Evolutionary conservation across 2,113 vertebrate genomes (phyloP), one percentile per base, ranked within the genome.

Genomic region (Dendropsophus ebraccatus): DNA sequence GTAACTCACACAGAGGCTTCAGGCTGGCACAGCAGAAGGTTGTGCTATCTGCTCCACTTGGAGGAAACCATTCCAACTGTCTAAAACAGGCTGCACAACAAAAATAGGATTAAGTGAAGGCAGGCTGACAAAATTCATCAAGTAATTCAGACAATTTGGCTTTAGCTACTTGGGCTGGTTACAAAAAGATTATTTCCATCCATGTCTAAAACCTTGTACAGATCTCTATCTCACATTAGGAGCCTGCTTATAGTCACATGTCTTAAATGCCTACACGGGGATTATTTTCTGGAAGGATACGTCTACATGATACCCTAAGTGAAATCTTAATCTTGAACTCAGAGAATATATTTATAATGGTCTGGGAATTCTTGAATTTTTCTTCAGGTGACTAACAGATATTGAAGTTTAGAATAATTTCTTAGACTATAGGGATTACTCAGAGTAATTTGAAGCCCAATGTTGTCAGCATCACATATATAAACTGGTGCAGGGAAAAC

Each of bases 1-100:
- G 62, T 74, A 35, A 49, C 37, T 87, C 85, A 81, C 76, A 72
- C 84, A 62, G 84, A 28, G 69, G 52, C 50, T 74, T 23, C 69
- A 47, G 77, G 70, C 78, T 81, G 67, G 67, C 78, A 81, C 67
- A 62, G 75, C 85, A 87, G 85, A 87, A 87, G 85, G 85, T 74
- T 72, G 56, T 62, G 77, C 32, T 86, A 73, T 56, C 67, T 74
- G 52, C 50, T 87, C 50, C n/a, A 70, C 60, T 81, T 81, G 77
- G 52, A 80, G 28, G 58, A 25, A 60, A 62, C 25, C 69, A 73
- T 45, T 87, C 78, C 85, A 62, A 81, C 52, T 62, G 52, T 70
- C 85, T 56, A 62, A 60, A n/a, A 74, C 69, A 50, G 41, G 32
- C 50, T 60, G 35, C 84, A 72, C 21, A 41, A 54, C 74, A 70